Percentiles rank a stretch among this genome's conserved stretches.
Evolutionary conservation across 2,888 invertebrate species (phyloP).

Genomic region (Escarpia spicata): DNA sequence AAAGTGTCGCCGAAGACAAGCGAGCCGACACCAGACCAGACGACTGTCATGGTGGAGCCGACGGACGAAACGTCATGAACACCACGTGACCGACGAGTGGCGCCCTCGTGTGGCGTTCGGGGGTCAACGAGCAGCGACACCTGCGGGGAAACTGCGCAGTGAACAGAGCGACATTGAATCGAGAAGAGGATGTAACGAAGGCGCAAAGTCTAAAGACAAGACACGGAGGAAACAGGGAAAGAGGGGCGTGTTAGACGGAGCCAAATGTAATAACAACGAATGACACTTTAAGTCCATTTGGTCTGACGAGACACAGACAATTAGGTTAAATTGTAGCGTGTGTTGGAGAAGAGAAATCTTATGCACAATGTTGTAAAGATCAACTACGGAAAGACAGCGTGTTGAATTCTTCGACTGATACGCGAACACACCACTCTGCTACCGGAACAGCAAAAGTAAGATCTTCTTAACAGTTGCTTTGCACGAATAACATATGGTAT

Average conservation of each 20-base stretch:
- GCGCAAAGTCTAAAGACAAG: neutral
- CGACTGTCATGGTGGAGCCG: neutral
- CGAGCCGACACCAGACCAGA: neutral
- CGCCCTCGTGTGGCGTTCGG: neutral
- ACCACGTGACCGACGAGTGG: neutral
- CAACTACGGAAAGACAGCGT: neutral
- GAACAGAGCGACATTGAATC: neutral
- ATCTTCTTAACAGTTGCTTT: neutral
- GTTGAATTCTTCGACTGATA: too few species aligned
- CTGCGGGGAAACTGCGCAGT: neutral
- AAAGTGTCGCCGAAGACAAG: neutral
- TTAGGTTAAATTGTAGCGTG: neutral
- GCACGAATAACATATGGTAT: neutral
- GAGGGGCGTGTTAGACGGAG: too few species aligned
- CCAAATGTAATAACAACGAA: neutral
- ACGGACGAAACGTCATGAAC: neutral
- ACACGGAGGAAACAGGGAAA: too few species aligned
- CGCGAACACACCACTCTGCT: neutral
- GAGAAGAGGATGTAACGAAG: neutral
- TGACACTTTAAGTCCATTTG: neutral
- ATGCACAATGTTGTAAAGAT: neutral
- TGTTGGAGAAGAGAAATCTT: neutral
- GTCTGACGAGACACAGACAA: neutral
- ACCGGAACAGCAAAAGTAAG: neutral
- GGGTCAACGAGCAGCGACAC: neutral